Evolutionary conservation across 2,113 vertebrate genomes (phyloP).

Genomic region (Dendropsophus ebraccatus): DNA sequence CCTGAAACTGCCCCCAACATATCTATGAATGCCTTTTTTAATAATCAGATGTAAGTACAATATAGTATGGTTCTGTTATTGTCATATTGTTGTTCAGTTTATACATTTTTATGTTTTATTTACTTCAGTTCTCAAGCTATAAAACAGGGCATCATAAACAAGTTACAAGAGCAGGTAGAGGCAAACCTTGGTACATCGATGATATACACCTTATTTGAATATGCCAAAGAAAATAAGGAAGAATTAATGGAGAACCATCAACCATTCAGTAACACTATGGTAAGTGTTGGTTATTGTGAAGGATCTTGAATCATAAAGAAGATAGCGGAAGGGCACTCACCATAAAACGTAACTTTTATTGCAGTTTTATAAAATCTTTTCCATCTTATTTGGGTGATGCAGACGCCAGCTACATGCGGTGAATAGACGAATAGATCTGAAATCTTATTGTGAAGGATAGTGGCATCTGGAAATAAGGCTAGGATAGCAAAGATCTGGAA

Average conservation of each 20-base stretch:
- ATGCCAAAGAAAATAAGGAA: constrained; percentile 94
- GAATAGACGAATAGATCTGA: too few relatives aligned
- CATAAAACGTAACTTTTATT: too few relatives aligned
- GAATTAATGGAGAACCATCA: constrained; percentile 92
- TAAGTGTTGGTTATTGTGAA: constrained; percentile 66
- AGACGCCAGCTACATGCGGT: too few relatives aligned
- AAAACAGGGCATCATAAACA: constrained; percentile 84
- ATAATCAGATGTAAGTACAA: constrained; percentile 89
- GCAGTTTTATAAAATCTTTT: too few relatives aligned
- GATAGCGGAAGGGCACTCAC: too few relatives aligned
- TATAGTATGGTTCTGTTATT: constrained; percentile 5
- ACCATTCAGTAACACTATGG: constrained; percentile 76
- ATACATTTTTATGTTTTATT: constrained; percentile 21
- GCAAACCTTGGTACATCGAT: constrained; percentile 91
- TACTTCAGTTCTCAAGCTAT: constrained; percentile 86
- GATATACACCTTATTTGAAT: constrained; percentile 97
- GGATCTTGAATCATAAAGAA: too few relatives aligned
- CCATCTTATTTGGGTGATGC: too few relatives aligned
- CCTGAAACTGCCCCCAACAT: constrained; percentile 88
- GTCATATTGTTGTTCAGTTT: background rate
- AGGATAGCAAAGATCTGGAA: background rate
- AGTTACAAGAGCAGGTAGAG: constrained; percentile 88
- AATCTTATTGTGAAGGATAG: background rate
- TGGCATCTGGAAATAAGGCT: background rate
- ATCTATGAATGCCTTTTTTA: constrained; percentile 93